Evolutionary conservation across 2,797 vertebrate species (phyloP).

Genomic region (Micromesistius poutassou): DNA sequence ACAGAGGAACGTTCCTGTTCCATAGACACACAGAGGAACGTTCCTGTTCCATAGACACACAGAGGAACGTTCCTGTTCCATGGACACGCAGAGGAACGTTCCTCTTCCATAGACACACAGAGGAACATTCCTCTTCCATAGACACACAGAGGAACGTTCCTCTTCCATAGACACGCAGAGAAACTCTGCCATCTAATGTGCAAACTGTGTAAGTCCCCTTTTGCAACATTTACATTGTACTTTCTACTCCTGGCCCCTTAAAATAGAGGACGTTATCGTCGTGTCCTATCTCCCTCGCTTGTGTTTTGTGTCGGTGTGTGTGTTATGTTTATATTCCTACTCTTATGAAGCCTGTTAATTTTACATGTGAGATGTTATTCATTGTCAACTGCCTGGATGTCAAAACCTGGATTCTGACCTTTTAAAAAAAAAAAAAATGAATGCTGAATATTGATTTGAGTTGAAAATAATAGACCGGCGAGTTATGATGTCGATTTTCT

Average conservation of each 20-base stretch:
- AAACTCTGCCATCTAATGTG: conserved; percentile 72
- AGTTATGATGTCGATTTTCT: too few relatives aligned
- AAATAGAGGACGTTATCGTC: background rate
- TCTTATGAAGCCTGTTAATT: background rate
- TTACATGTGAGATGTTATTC: too few relatives aligned
- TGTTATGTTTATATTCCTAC: background rate
- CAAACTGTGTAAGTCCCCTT: conserved; percentile 18
- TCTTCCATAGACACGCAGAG: conserved; percentile 23
- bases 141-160: background rate
- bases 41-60: too few relatives aligned
- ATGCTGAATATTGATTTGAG: background rate
- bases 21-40: too few relatives aligned
- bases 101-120: too few relatives aligned
- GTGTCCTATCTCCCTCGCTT: background rate
- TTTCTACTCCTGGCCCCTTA: background rate
- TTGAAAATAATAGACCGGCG: too few relatives aligned
- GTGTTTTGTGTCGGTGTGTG: too few relatives aligned
- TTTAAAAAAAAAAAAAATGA: background rate
- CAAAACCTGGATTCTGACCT: background rate
- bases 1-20: too few relatives aligned
- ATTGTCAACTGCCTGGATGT: background rate
- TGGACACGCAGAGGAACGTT: too few relatives aligned
- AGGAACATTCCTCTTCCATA: too few relatives aligned
- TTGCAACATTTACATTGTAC: background rate
- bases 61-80: too few relatives aligned